Conservation (phyloP, 2,797 vertebrate species). For the Taenioides sp. region DNA sequence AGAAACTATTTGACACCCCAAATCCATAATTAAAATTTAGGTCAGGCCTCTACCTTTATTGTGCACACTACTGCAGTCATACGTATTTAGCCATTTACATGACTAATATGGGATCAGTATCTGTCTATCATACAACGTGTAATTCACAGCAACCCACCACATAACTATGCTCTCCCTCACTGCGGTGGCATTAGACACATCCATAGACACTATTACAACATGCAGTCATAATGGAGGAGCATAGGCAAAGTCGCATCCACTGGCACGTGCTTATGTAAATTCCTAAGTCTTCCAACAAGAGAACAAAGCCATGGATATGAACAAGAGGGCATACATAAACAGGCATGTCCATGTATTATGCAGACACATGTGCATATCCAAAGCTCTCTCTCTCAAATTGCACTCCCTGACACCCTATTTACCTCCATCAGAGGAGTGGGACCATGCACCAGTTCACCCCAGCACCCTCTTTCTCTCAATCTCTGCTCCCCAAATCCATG, state of each 20-base stretch:
- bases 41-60: not conserved
- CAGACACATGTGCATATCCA: conserved; percentile 55
- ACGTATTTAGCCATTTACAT: not conserved
- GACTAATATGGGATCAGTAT: conserved; percentile 5
- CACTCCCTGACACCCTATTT: conserved; percentile 50
- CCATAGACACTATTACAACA: conserved; percentile 23
- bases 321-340: conserved; percentile 68
- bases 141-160: conserved; percentile 1
- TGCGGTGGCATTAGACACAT: conserved; percentile 17
- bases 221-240: conserved; percentile 15
- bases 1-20: not conserved
- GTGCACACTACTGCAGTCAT: not conserved
- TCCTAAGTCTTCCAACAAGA: conserved; percentile 41
- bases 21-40: not conserved
- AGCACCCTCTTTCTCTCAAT: conserved; percentile 59
- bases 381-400: conserved; percentile 27
- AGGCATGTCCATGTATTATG: conserved; percentile 65
- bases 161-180: not conserved
- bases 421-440: conserved; percentile 60
- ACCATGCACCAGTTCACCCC: conserved; percentile 70
- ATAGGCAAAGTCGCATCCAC: conserved; percentile 14
- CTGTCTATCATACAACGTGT: not conserved
- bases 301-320: conserved; percentile 65
- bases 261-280: conserved; percentile 50
- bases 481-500: conserved; percentile 91